Evolutionary conservation across 2,113 vertebrate species (phyloP).

Genomic region (Myiozetetes cayanensis): DNA sequence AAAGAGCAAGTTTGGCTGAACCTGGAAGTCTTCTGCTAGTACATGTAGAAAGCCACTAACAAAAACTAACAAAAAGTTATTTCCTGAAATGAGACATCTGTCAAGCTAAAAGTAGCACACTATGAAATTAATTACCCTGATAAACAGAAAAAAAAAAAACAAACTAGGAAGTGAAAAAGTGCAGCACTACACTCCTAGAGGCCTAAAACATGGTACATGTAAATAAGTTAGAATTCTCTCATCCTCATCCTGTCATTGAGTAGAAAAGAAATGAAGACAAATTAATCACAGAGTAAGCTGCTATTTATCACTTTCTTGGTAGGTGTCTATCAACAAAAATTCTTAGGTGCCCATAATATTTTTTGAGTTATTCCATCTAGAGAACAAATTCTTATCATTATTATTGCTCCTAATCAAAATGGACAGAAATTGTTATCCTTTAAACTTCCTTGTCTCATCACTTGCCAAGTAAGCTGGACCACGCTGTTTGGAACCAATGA

Average conservation of each 20-base stretch:
- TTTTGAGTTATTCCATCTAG: neutral
- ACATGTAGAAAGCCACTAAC: neutral
- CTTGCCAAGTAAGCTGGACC: neutral
- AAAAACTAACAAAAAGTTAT: neutral
- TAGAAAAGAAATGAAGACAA: neutral
- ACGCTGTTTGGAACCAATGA: neutral
- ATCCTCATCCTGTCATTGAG: neutral
- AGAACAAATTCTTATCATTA: neutral
- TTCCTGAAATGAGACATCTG: neutral
- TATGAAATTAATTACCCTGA: neutral
- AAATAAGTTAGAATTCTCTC: neutral
- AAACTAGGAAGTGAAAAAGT: neutral
- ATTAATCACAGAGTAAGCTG: neutral
- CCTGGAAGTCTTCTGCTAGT: neutral
- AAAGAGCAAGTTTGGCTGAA: neutral
- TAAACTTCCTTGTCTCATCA: neutral
- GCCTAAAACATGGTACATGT: too few relatives aligned
- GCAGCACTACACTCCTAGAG: neutral
- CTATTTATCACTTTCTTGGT: neutral
- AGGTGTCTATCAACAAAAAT: neutral
- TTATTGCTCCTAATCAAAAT: neutral
- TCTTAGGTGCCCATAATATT: neutral
- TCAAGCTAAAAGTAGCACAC: neutral
- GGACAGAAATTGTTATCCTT: neutral
- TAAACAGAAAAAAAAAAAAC: neutral